phyloP scores from a whole-genome alignment of 92 coral and sea anemone species.

The Palythoa grandis region DNA sequence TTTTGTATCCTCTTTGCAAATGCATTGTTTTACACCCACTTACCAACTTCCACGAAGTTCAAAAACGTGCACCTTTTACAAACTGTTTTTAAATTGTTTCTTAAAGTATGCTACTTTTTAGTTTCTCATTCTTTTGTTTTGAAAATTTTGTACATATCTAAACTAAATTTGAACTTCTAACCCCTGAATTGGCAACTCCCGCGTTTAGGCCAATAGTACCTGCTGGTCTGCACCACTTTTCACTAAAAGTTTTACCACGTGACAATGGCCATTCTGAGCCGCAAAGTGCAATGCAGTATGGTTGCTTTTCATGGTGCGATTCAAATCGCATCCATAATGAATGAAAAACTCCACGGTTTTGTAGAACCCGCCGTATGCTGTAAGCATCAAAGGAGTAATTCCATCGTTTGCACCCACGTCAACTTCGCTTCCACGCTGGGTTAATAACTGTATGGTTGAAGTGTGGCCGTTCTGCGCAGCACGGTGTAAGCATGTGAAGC shows the following conservation, averaged over 20 bases:
- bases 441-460: constrained; percentile 37
- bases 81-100: too few species aligned
- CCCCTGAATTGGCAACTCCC: too few species aligned
- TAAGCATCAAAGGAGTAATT: constrained; percentile 57
- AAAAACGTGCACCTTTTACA: too few species aligned
- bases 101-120: too few species aligned
- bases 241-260: constrained; percentile 46
- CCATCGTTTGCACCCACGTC: constrained; percentile 46
- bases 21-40: too few species aligned
- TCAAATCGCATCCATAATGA: constrained; percentile 43
- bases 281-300: constrained; percentile 70
- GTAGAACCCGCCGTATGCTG: constrained; percentile 55
- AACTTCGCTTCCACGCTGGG: constrained; percentile 48
- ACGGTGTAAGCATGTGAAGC: constrained; percentile 74
- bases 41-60: too few species aligned
- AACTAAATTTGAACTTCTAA: too few species aligned
- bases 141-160: not conserved
- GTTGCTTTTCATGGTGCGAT: constrained; percentile 49
- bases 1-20: too few species aligned
- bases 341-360: constrained; percentile 50
- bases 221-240: constrained; percentile 43
- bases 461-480: constrained; percentile 81
- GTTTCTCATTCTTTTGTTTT: not conserved
- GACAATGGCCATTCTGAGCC: constrained; percentile 62
- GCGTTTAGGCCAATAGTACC: not conserved